phyloP scores from a whole-genome alignment of 2,797 vertebrate species.

The Fistularia tabacaria region DNA sequence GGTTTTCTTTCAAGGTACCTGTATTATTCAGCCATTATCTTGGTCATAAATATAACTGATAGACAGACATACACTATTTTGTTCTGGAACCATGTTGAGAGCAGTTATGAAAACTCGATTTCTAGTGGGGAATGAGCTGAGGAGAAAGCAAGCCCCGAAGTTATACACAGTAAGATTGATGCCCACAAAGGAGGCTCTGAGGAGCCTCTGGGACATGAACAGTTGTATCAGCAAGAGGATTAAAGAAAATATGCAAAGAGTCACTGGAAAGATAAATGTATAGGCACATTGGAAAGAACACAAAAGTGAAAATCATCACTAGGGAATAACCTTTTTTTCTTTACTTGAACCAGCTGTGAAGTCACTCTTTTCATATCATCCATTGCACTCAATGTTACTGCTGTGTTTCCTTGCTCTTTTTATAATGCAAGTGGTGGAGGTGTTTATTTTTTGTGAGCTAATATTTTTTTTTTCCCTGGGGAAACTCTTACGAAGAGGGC shows the following conservation, averaged over 20 bases:
- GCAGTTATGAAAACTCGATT: constrained; percentile 57
- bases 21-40: constrained; percentile 1
- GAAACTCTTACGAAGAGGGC: too few relatives aligned
- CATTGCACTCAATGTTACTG: constrained; percentile 56
- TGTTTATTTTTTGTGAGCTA: too few relatives aligned
- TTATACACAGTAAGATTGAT: constrained; percentile 65
- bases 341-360: constrained; percentile 76
- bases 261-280: constrained; percentile 78
- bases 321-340: constrained; percentile 76
- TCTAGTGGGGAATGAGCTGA: constrained; percentile 53
- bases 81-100: constrained; percentile 37
- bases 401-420: constrained; percentile 7
- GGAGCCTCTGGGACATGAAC: constrained; percentile 67
- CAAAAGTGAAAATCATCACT: constrained; percentile 68
- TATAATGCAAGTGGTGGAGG: too few relatives aligned
- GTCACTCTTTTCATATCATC: constrained; percentile 77
- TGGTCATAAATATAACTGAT: constrained; percentile 11
- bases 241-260: constrained; percentile 75
- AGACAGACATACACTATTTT: constrained; percentile 15
- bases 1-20: too few relatives aligned
- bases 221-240: constrained; percentile 75
- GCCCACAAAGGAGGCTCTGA: constrained; percentile 67
- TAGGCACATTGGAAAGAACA: constrained; percentile 70
- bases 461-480: too few relatives aligned
- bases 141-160: constrained; percentile 57